Evolutionary conservation across 2,113 vertebrate genomes (phyloP), one percentile per base, ranked within the genome.

Genomic region (Cranoglanis bouderius): DNA sequence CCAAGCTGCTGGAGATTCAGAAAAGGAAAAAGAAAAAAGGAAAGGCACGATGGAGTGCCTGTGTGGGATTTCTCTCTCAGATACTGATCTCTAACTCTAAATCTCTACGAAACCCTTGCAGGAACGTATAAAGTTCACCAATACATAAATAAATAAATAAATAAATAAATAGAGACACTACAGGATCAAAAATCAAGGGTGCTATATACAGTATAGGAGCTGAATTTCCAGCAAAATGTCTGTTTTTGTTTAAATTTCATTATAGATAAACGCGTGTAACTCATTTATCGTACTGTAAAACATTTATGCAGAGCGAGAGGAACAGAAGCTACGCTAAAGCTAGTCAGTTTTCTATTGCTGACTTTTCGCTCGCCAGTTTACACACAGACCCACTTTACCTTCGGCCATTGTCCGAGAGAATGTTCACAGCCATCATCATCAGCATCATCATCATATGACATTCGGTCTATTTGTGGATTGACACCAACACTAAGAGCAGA

Each of bases 11-110:
- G 74, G 74, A 77, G 74, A 77, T 77, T 46, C 74, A 46, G 21
- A 26, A 26, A 24, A 26, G 21, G 3, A 24, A 40, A 65, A 65
- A n/a, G 61, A 10, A 14, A 67, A 67, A 67, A 32, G 10, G n/a
- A 65, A 70, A 14, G 61, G 13, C 14, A 13, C 5, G 32, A 40
- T 43, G 38, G 78, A 51, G 78, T n/a, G 26, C n/a, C n/a, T 82
- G 80, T 82, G 80, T 82, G 80, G 80, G 80, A 82, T 82, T 82
- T 82, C 32, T 82, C 29, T 35, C 29, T 7, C 14, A 55, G 49
- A 82, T 55, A 18, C 29, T 55, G 14, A 82, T 82, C 78, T 82
- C 53, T 13, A 24, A 81, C 78, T 35, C n/a, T 21, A 59, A 38
- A 82, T 35, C 78, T 81, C 26, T 35, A 35, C 51, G 18, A 19